Percentiles rank a stretch among this genome's conserved stretches.
Evolutionary conservation across 2,797 vertebrate genomes (phyloP).

Genomic region (Phataginus tetradactyla): DNA sequence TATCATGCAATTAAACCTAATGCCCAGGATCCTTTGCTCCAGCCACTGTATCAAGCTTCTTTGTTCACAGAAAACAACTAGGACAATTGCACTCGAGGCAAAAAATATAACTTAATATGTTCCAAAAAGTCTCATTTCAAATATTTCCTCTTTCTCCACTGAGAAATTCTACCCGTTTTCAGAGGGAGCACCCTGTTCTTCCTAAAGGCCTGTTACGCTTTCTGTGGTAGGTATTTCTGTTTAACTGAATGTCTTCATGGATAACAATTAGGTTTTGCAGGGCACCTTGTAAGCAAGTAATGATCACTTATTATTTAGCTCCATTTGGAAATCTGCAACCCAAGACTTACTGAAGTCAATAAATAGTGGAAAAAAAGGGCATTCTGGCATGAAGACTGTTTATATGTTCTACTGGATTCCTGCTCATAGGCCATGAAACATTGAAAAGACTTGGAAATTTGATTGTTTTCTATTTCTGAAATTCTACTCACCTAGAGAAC

Average conservation of each 20-base stretch:
- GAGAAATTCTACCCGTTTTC: constrained; percentile 59
- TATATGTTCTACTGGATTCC: constrained; percentile 70
- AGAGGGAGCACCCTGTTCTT: constrained; percentile 64
- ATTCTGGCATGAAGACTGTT: constrained; percentile 85
- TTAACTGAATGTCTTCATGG: constrained; percentile 69
- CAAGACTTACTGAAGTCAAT: constrained; percentile 78
- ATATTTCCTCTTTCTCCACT: constrained; percentile 64
- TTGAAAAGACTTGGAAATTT: constrained; percentile 66
- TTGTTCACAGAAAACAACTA: constrained; percentile 65
- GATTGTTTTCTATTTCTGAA: constrained; percentile 64
- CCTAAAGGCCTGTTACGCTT: background rate
- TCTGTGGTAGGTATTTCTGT: constrained; percentile 72
- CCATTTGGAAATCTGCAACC: constrained; percentile 78
- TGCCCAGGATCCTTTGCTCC: constrained; percentile 52
- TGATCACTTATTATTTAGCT: constrained; percentile 78
- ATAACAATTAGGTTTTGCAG: constrained; percentile 75
- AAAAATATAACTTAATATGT: background rate
- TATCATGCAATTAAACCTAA: constrained; percentile 49
- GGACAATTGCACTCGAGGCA: constrained; percentile 65
- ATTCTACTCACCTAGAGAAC: constrained; percentile 38
- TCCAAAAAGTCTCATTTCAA: constrained; percentile 72
- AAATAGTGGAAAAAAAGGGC: constrained; percentile 83
- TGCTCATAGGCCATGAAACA: constrained; percentile 72
- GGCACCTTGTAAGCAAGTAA: constrained; percentile 78
- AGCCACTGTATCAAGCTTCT: constrained; percentile 72